A percentile compares a stretch with the other conserved stretches of the same genome.
Conservation (phyloP, 2,888 invertebrate genomes). For the Omphaloscelis lunosa region DNA sequence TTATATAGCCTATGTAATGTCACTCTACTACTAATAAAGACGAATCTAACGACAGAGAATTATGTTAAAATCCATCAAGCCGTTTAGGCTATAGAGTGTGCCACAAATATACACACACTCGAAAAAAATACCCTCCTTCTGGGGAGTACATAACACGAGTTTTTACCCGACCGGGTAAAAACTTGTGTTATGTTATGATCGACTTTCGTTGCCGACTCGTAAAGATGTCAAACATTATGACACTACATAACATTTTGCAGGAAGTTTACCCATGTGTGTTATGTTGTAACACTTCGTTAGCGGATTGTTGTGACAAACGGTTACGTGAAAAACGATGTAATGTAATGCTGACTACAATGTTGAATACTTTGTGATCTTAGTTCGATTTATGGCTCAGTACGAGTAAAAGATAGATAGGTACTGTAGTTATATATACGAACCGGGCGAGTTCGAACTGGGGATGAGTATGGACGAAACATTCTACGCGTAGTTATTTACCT, state of each 20-base stretch:
- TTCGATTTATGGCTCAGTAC: not conserved
- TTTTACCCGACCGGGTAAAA: too few relatives aligned
- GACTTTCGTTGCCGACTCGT: conserved; percentile 4
- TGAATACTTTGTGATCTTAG: not conserved
- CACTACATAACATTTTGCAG: conserved; percentile 36
- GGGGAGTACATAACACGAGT: too few relatives aligned
- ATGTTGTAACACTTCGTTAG: conserved; percentile 30
- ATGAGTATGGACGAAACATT: not conserved
- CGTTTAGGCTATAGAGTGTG: too few relatives aligned
- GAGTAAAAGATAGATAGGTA: too few relatives aligned
- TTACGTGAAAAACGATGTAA: conserved; percentile 11
- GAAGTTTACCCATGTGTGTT: conserved; percentile 28
- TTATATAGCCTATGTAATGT: too few relatives aligned
- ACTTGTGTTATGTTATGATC: not conserved
- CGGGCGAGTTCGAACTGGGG: too few relatives aligned
- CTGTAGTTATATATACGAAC: too few relatives aligned
- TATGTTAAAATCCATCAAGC: too few relatives aligned
- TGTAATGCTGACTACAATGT: not conserved
- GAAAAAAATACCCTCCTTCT: too few relatives aligned
- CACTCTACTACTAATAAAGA: too few relatives aligned
- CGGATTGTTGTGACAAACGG: not conserved
- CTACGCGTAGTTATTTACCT: not conserved
- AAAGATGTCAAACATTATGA: conserved; percentile 22
- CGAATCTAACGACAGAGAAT: too few relatives aligned
- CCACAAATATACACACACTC: too few relatives aligned